phyloP scores from a whole-genome alignment of 2,888 invertebrate genomes.

The Ichneumoninae sp. region DNA sequence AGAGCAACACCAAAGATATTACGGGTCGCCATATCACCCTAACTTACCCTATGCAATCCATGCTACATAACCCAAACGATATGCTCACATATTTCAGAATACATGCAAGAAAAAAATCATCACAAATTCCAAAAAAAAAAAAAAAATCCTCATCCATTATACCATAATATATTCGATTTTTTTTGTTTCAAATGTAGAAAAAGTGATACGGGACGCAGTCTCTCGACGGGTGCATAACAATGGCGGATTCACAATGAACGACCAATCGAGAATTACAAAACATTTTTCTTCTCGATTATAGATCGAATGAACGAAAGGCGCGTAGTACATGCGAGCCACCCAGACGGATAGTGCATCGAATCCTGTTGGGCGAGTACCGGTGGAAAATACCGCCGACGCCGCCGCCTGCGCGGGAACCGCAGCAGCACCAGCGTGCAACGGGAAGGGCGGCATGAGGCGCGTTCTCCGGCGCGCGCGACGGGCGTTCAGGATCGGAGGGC shows the following conservation, averaged over 20 bases:
- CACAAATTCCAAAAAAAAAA: no score
- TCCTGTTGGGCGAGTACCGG: constrained; percentile 27
- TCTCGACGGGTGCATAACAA: no score
- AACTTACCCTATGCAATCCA: no score
- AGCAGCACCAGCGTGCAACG: constrained; percentile 58
- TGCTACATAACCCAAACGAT: no score
- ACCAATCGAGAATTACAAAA: not conserved
- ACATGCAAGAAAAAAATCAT: no score
- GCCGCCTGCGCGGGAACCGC: constrained; percentile 61
- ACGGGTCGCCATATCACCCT: no score
- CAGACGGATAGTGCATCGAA: constrained; percentile 10
- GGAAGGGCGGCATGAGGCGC: constrained; percentile 51
- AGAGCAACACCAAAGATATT: no score
- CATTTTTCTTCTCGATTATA: not conserved
- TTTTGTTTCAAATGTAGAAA: no score
- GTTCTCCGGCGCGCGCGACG: constrained; percentile 42
- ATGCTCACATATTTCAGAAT: no score
- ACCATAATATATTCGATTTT: no score
- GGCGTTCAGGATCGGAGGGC: constrained; percentile 31
- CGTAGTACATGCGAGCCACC: not conserved
- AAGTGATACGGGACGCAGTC: no score
- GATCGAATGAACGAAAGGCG: not conserved
- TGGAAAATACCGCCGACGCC: constrained; percentile 34
- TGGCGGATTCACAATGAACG: not conserved
- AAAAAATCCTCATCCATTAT: no score